A percentile compares a stretch with the other conserved stretches of the same genome.
phyloP scores from a whole-genome alignment of 2,113 vertebrate genomes.

The Poecilia latipinna region DNA sequence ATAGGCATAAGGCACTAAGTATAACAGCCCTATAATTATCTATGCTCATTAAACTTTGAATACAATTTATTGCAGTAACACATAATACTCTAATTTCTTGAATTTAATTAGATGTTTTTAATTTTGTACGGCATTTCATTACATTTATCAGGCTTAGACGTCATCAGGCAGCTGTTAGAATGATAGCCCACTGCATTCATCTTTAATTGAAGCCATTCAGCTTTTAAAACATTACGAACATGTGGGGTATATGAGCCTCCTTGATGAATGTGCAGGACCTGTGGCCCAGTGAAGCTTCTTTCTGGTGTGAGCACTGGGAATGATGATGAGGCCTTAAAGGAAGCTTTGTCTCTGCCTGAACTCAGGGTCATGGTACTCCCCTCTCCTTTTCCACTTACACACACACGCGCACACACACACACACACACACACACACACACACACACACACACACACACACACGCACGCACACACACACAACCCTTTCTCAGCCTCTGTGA shows the following conservation, averaged over 20 bases:
- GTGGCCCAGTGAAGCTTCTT: conserved; percentile 10
- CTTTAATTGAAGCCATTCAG: conserved; percentile 16
- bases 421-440: no score
- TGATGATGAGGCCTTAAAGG: conserved; percentile 49
- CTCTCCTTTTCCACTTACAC: conserved; percentile 18
- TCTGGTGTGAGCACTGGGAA: background rate
- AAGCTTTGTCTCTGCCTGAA: conserved; percentile 63
- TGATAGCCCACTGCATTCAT: conserved; percentile 4
- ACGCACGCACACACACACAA: conserved; percentile 1
- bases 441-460: no score
- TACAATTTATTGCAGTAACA: background rate
- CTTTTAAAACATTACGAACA: conserved; percentile 9
- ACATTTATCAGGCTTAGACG: conserved; percentile 8
- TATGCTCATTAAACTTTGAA: conserved; percentile 6
- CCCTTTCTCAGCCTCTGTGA: conserved; percentile 5
- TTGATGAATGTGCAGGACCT: conserved; percentile 11
- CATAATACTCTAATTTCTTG: background rate
- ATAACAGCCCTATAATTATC: background rate
- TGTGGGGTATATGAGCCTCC: background rate
- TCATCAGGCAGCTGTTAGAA: conserved; percentile 24
- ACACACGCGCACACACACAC: conserved; percentile 23
- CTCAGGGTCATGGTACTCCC: conserved; percentile 39
- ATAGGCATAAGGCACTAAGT: background rate
- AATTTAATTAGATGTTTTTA: conserved; percentile 17
- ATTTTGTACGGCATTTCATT: conserved; percentile 22